Evolutionary conservation across 2,113 vertebrate species (phyloP).

Genomic region (Poeciliopsis turrubarensis): DNA sequence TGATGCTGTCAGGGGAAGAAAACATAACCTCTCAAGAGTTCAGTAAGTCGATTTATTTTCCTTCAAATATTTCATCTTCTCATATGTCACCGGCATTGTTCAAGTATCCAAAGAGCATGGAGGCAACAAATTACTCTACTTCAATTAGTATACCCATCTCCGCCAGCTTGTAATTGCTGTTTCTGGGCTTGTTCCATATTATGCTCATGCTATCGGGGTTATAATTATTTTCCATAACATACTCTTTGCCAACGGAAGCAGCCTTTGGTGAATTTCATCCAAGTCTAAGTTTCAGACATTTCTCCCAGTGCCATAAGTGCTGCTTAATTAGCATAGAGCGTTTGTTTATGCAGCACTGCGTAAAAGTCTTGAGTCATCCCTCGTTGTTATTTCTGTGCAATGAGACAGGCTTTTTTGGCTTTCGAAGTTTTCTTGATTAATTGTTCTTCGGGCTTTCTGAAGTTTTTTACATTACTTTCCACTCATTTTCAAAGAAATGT

Average conservation of each 20-base stretch:
- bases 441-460: background rate
- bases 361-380: background rate
- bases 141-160: slow-evolving; percentile 55
- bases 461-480: background rate
- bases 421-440: background rate
- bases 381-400: too few relatives aligned
- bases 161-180: slow-evolving; percentile 64
- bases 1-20: background rate
- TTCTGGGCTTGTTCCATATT: slow-evolving; percentile 63
- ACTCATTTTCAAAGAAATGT: background rate
- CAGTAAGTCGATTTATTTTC: slow-evolving; percentile 3
- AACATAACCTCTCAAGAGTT: background rate
- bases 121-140: slow-evolving; percentile 56
- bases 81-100: slow-evolving; percentile 37
- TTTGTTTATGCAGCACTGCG: background rate
- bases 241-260: slow-evolving; percentile 42
- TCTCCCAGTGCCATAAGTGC: slow-evolving; percentile 20
- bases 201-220: slow-evolving; percentile 47
- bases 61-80: slow-evolving; percentile 23
- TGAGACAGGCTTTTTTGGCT: background rate
- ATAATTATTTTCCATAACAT: slow-evolving; percentile 52
- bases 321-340: slow-evolving; percentile 14
- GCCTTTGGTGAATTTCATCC: slow-evolving; percentile 22
- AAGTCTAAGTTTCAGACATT: slow-evolving; percentile 4
- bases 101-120: slow-evolving; percentile 41